Evolutionary conservation across 2,113 vertebrate genomes (phyloP).

Genomic region (Chaetops frenatus): DNA sequence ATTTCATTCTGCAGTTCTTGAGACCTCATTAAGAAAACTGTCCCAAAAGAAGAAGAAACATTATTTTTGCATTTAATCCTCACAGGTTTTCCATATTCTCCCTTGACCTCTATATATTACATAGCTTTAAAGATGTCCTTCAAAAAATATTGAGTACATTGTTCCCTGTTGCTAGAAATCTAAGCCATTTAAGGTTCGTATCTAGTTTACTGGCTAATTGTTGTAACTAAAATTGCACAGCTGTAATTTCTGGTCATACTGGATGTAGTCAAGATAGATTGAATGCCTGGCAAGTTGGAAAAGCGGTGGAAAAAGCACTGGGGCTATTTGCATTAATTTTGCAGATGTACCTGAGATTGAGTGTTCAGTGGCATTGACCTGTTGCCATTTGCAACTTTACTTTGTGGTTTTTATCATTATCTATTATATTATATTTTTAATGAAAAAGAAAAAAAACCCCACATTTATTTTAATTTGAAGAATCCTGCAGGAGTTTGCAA

Average conservation of each 20-base stretch:
- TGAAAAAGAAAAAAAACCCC: not conserved
- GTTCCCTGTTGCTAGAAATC: not conserved
- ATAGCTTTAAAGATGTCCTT: not conserved
- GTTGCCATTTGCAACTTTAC: not conserved
- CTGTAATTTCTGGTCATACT: not conserved
- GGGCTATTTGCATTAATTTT: not conserved
- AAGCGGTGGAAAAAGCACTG: not conserved
- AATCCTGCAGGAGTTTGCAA: not conserved
- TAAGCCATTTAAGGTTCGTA: not conserved
- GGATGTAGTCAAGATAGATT: not conserved
- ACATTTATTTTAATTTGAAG: not conserved
- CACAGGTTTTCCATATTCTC: not conserved
- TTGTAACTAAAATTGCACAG: not conserved
- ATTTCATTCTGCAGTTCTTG: not conserved
- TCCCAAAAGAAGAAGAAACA: not conserved
- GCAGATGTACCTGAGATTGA: not conserved
- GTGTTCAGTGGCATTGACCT: not conserved
- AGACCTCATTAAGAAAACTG: not conserved
- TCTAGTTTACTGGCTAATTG: not conserved
- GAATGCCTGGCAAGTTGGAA: not conserved
- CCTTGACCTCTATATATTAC: not conserved
- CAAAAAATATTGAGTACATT: not conserved
- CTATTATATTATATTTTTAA: not conserved
- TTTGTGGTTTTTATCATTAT: not conserved
- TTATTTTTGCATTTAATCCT: not conserved